phyloP scores from a whole-genome alignment of 2,888 invertebrate species.

The Melolontha melolontha region DNA sequence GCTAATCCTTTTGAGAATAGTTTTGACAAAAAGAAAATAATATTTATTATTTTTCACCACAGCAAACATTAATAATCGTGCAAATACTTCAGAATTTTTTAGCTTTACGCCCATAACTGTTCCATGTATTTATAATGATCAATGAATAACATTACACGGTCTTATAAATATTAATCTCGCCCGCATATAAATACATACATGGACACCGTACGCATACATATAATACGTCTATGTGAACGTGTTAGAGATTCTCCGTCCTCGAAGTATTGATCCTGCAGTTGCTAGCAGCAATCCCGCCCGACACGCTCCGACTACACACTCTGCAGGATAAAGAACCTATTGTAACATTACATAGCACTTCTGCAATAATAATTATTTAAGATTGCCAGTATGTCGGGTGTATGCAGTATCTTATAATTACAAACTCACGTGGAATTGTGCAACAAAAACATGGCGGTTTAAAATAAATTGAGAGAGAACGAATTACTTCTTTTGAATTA shows the following conservation, averaged over 20 bases:
- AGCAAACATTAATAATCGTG: too few species aligned
- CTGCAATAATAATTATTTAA: slow-evolving; percentile 42
- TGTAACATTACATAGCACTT: slow-evolving; percentile 36
- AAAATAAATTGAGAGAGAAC: slow-evolving; percentile 7
- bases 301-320: slow-evolving; percentile 15
- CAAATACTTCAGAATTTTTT: not conserved
- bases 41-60: too few species aligned
- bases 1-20: too few species aligned
- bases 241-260: slow-evolving; percentile 39
- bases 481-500: slow-evolving; percentile 25
- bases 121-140: not conserved
- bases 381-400: slow-evolving; percentile 22
- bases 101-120: not conserved
- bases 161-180: slow-evolving; percentile 19
- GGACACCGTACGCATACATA: not conserved
- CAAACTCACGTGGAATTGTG: slow-evolving; percentile 29
- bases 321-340: slow-evolving; percentile 37
- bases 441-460: slow-evolving; percentile 32
- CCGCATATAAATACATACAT: not conserved
- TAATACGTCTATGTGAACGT: slow-evolving; percentile 11
- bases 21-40: too few species aligned
- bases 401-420: slow-evolving; percentile 35
- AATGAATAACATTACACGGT: slow-evolving; percentile 13
- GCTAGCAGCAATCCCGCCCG: slow-evolving; percentile 31
- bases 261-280: slow-evolving; percentile 39